phyloP scores from a whole-genome alignment of 2,797 vertebrate genomes.

The Thalassophryne amazonica region DNA sequence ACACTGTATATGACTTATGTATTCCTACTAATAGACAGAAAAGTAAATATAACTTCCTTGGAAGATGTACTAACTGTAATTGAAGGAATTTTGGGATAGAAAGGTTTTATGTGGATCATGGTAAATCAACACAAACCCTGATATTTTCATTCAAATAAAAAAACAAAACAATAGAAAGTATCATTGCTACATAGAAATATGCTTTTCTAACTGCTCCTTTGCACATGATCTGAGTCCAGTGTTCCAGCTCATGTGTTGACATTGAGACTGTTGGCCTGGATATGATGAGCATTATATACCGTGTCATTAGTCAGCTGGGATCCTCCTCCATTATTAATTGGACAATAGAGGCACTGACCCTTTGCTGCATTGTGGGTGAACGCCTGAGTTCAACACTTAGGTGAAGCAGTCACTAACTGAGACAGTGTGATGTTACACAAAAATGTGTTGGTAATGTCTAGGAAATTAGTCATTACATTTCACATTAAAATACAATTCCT shows the following conservation, averaged over 20 bases:
- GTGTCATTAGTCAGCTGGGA: constrained; percentile 77
- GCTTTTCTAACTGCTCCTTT: constrained; percentile 12
- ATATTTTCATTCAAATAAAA: constrained; percentile 2
- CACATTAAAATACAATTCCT: no score
- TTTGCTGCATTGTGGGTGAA: constrained; percentile 53
- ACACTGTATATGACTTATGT: no score
- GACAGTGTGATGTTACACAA: background rate
- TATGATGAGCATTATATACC: constrained; percentile 67
- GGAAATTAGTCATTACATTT: no score
- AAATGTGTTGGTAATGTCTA: no score
- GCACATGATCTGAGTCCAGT: constrained; percentile 44
- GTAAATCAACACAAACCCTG: constrained; percentile 1
- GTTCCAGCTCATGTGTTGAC: constrained; percentile 50
- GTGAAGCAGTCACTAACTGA: constrained; percentile 22
- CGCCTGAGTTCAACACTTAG: constrained; percentile 41
- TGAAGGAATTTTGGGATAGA: background rate
- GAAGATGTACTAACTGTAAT: no score
- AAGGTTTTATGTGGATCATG: constrained; percentile 8
- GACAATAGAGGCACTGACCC: constrained; percentile 67
- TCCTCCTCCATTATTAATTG: constrained; percentile 81
- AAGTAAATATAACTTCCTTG: no score
- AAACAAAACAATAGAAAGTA: constrained; percentile 4
- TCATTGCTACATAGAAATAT: background rate
- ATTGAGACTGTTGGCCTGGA: constrained; percentile 68
- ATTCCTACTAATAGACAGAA: no score